These are phyloP conservation scores for Creontiades dilutus DNA, from an alignment of 2,888 invertebrate genomes.

Conservation along the genomic window DNA sequence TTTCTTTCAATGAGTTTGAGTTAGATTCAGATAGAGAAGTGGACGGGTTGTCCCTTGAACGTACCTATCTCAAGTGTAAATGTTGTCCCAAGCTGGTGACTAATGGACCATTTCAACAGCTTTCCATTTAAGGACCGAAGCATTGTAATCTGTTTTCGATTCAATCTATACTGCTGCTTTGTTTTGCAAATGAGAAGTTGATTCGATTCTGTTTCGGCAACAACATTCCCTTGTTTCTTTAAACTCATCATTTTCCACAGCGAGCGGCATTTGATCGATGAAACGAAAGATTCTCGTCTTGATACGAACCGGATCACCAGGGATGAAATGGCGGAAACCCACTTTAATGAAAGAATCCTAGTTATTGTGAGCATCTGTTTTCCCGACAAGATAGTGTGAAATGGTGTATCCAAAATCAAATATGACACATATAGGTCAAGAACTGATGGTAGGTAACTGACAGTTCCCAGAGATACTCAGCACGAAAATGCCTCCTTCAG, in stretches of 20 bases:
- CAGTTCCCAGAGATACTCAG: too few relatives aligned
- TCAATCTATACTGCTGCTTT: neutral
- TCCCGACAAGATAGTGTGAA: too few relatives aligned
- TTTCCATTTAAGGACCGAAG: constrained; percentile 19
- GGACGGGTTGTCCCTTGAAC: constrained; percentile 8
- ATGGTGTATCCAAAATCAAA: too few relatives aligned
- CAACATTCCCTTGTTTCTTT: neutral
- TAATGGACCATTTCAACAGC: constrained; percentile 37
- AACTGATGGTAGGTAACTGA: too few relatives aligned
- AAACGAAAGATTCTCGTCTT: too few relatives aligned
- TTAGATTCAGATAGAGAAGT: constrained; percentile 8
- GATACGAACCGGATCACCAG: too few relatives aligned
- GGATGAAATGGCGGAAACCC: too few relatives aligned
- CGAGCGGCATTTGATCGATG: too few relatives aligned
- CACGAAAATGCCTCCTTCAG: too few relatives aligned
- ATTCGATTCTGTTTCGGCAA: constrained; percentile 32
- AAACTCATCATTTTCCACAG: neutral
- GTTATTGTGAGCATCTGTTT: too few relatives aligned
- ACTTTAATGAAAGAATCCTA: too few relatives aligned
- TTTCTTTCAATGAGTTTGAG: constrained; percentile 36
- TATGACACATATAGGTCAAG: too few relatives aligned
- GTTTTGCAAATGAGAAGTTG: constrained; percentile 38
- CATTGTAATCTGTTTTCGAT: constrained; percentile 35
- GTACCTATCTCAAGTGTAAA: constrained; percentile 32
- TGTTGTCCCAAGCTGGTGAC: constrained; percentile 42